phyloP scores from a whole-genome alignment of 2,888 invertebrate genomes.

The Hesperia comma region DNA sequence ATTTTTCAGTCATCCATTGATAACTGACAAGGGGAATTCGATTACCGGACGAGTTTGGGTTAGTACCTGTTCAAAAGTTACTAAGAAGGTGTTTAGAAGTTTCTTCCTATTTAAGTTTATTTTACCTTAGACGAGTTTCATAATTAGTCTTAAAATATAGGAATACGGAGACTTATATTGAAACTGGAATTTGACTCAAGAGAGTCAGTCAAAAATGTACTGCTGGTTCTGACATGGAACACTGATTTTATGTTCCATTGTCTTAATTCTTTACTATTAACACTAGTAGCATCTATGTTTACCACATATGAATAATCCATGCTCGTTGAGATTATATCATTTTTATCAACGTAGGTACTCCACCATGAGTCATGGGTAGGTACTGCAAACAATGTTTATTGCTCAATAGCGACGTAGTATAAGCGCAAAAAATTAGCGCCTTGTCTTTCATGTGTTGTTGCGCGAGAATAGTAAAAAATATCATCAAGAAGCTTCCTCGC shows the following conservation, averaged over 20 bases:
- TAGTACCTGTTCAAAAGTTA: too few relatives aligned
- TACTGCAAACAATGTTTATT: slow-evolving; percentile 24
- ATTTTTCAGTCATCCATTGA: too few relatives aligned
- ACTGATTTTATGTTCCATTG: not conserved
- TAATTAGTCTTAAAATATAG: too few relatives aligned
- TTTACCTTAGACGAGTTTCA: too few relatives aligned
- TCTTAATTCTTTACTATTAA: not conserved
- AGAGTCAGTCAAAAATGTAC: too few relatives aligned
- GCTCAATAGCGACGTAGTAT: slow-evolving; percentile 26
- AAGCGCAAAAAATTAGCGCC: slow-evolving; percentile 14
- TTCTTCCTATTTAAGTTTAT: too few relatives aligned
- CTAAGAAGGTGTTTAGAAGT: too few relatives aligned
- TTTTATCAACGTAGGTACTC: slow-evolving; percentile 20
- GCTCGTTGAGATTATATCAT: slow-evolving; percentile 21
- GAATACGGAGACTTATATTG: not conserved
- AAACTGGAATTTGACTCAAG: too few relatives aligned
- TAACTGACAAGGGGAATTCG: too few relatives aligned
- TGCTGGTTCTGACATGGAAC: not conserved
- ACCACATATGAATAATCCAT: not conserved
- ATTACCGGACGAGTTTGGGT: too few relatives aligned
- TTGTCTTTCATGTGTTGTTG: slow-evolving; percentile 14
- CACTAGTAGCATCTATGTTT: slow-evolving; percentile 4
- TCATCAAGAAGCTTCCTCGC: slow-evolving; percentile 10
- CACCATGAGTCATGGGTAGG: slow-evolving; percentile 38
- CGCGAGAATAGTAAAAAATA: slow-evolving; percentile 2